These are phyloP conservation scores for Epirrhoe tristata DNA, from an alignment of 2,888 invertebrate genomes.

Conservation along the genomic window DNA sequence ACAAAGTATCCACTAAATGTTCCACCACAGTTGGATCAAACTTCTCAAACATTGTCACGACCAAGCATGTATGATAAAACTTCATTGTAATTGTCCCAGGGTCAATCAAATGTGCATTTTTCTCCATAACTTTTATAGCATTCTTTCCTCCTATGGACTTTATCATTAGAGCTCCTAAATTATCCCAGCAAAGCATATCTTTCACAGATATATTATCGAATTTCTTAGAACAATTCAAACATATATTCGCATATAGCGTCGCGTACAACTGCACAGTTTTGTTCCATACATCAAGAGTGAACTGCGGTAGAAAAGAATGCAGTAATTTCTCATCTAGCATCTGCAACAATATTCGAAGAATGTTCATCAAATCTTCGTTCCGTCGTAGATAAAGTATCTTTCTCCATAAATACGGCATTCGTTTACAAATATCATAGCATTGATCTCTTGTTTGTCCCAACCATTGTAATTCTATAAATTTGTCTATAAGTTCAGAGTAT, in stretches of 20 bases:
- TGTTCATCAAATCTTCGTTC: conserved; percentile 79
- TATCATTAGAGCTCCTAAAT: conserved; percentile 85
- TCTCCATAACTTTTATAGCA: conserved; percentile 84
- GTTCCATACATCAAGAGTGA: conserved; percentile 87
- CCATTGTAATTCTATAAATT: conserved; percentile 83
- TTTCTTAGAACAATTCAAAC: conserved; percentile 86
- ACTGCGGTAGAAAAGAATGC: conserved; percentile 80
- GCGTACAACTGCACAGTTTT: conserved; percentile 82
- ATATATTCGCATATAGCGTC: conserved; percentile 84
- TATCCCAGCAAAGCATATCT: conserved; percentile 86
- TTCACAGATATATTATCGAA: conserved; percentile 75
- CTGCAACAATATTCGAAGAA: conserved; percentile 85
- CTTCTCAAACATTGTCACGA: conserved; percentile 76
- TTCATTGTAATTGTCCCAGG: conserved; percentile 85
- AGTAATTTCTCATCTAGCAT: conserved; percentile 85
- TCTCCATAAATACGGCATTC: conserved; percentile 87
- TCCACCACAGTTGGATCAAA: conserved; percentile 65
- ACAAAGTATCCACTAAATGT: conserved; percentile 73
- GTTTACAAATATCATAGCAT: conserved; percentile 82
- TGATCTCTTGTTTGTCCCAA: conserved; percentile 70
- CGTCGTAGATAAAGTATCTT: conserved; percentile 82
- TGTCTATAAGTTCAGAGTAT: conserved; percentile 84
- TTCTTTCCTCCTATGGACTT: conserved; percentile 86
- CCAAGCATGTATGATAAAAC: conserved; percentile 86
- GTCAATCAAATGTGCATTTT: conserved; percentile 83